A percentile compares a stretch with the other conserved stretches of the same genome.
phyloP scores from a whole-genome alignment of 2,888 invertebrate genomes.

The Parelbella ahira region DNA sequence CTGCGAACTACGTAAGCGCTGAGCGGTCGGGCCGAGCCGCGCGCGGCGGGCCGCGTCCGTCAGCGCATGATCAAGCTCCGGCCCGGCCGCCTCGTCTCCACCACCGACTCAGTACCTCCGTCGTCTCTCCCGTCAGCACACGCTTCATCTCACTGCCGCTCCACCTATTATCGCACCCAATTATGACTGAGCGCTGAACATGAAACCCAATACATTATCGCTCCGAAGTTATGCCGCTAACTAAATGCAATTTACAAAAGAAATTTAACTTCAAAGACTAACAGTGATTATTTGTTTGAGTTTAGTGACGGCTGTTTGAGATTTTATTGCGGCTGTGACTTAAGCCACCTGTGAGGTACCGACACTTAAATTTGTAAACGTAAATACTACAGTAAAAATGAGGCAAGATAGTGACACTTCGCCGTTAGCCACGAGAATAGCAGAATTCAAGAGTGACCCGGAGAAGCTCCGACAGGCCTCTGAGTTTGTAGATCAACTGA shows the following conservation, averaged over 20 bases:
- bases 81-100: slow-evolving; percentile 37
- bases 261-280: slow-evolving; percentile 6
- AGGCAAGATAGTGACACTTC: slow-evolving; percentile 61
- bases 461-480: slow-evolving; percentile 79
- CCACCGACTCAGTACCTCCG: slow-evolving; percentile 52
- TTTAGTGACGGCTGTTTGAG: slow-evolving; percentile 35
- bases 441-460: slow-evolving; percentile 81
- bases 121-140: slow-evolving; percentile 40
- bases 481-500: slow-evolving; percentile 82
- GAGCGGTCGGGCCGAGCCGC: too few species aligned
- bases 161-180: slow-evolving; percentile 25
- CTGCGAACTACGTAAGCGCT: slow-evolving; percentile 38
- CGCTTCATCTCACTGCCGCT: slow-evolving; percentile 35
- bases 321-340: slow-evolving; percentile 26
- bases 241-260: slow-evolving; percentile 6
- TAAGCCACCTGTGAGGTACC: slow-evolving; percentile 31
- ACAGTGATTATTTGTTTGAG: slow-evolving; percentile 33
- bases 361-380: slow-evolving; percentile 22
- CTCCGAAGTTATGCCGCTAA: slow-evolving; percentile 7
- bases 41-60: slow-evolving; percentile 37
- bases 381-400: slow-evolving; percentile 39
- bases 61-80: slow-evolving; percentile 70
- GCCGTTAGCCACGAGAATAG: slow-evolving; percentile 71
- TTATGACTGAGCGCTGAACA: slow-evolving; percentile 34
- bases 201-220: slow-evolving; percentile 4